Conservation (phyloP, 2,113 vertebrate species). For the Callospermophilus lateralis region DNA sequence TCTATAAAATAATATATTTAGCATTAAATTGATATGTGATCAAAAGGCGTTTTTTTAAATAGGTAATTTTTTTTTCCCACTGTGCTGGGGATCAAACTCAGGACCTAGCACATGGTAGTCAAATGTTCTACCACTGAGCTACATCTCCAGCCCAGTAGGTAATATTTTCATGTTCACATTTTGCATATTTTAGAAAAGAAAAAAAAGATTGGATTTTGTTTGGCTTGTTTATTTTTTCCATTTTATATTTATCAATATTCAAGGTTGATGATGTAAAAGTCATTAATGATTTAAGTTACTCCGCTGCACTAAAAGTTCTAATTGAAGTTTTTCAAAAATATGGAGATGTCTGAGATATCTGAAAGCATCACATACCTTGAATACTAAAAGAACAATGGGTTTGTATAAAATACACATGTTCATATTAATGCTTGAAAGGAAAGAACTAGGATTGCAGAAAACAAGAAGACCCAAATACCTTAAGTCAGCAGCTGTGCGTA, state of each 20-base stretch:
- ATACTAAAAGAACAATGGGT: not conserved
- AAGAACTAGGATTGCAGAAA: not conserved
- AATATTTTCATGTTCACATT: not conserved
- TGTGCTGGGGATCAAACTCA: too few species aligned
- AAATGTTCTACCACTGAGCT: too few species aligned
- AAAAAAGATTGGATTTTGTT: not conserved
- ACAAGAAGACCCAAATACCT: not conserved
- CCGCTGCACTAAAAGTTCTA: not conserved
- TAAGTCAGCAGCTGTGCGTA: not conserved
- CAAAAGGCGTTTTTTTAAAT: not conserved
- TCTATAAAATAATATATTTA: not conserved
- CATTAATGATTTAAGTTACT: slow-evolving; percentile 30
- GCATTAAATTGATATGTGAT: not conserved
- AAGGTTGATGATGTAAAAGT: not conserved
- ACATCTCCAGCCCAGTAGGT: not conserved
- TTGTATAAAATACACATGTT: not conserved
- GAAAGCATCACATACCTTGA: not conserved
- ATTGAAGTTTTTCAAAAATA: not conserved
- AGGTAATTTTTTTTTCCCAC: too few species aligned
- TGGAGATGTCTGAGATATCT: not conserved
- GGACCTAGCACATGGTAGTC: too few species aligned
- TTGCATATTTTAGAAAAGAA: not conserved
- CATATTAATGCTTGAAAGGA: not conserved
- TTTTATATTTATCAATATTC: not conserved
- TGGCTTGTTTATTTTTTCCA: not conserved